phyloP scores from a whole-genome alignment of 1,140 invertebrate genomes.

The Drosophila willistoni region DNA sequence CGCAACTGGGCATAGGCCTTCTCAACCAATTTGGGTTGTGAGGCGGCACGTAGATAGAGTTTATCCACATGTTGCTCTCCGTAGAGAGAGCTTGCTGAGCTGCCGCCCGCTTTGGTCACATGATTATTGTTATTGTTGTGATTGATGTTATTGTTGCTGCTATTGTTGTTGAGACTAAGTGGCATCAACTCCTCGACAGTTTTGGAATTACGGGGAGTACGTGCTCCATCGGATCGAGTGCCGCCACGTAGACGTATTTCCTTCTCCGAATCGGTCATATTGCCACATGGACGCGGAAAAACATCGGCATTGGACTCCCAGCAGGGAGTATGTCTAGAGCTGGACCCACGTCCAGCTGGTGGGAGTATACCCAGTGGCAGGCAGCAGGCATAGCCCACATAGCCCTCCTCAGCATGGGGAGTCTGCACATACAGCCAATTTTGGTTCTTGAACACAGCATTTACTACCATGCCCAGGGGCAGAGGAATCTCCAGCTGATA shows the following conservation, averaged over 20 bases:
- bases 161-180: constrained; percentile 83
- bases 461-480: constrained; percentile 92
- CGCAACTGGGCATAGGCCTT: constrained; percentile 80
- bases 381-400: constrained; percentile 90
- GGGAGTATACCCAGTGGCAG: constrained; percentile 89
- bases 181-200: constrained; percentile 69
- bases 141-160: constrained; percentile 49
- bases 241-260: constrained; percentile 84
- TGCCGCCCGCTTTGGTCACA: constrained; percentile 28
- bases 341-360: constrained; percentile 36
- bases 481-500: constrained; percentile 88
- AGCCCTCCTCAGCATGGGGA: constrained; percentile 90
- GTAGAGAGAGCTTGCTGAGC: constrained; percentile 58
- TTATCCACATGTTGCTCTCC: constrained; percentile 86
- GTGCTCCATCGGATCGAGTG: constrained; percentile 85
- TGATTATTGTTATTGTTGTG: constrained; percentile 49
- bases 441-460: constrained; percentile 92
- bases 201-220: constrained; percentile 80
- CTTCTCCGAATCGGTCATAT: constrained; percentile 90
- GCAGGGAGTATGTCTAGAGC: constrained; percentile 85
- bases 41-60: constrained; percentile 85
- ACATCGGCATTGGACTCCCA: constrained; percentile 92
- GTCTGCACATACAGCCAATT: constrained; percentile 93
- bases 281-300: constrained; percentile 89
- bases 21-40: constrained; percentile 76